Conservation (phyloP, 2,888 invertebrate species). For the Tricholauxania praeusta region DNA sequence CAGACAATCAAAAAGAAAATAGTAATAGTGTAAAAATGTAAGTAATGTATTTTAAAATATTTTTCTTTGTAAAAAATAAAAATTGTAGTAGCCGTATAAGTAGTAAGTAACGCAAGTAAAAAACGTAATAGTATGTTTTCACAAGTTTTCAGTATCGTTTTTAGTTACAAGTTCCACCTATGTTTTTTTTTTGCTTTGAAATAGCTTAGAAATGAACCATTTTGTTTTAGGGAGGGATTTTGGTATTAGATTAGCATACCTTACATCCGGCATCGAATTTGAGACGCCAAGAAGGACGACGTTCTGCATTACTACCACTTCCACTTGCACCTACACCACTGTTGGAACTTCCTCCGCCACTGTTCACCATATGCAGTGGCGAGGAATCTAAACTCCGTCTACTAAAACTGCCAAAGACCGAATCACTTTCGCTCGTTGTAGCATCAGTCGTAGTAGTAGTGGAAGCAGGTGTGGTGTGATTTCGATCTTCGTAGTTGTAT, state of each 20-base stretch:
- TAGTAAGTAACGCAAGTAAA: slow-evolving; percentile 14
- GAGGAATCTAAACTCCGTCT: slow-evolving; percentile 51
- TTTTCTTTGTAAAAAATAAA: slow-evolving; percentile 1
- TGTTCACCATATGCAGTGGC: slow-evolving; percentile 47
- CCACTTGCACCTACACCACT: slow-evolving; percentile 13
- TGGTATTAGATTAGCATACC: slow-evolving; percentile 71
- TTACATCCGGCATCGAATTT: slow-evolving; percentile 91
- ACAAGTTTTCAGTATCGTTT: background rate
- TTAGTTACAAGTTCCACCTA: slow-evolving; percentile 18
- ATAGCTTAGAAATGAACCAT: slow-evolving; percentile 36
- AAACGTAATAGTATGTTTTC: background rate
- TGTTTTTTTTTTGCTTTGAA: slow-evolving; percentile 9
- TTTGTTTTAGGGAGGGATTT: slow-evolving; percentile 40
- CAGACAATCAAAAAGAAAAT: too few relatives aligned
- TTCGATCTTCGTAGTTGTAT: slow-evolving; percentile 51
- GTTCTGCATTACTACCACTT: slow-evolving; percentile 70
- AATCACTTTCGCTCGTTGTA: slow-evolving; percentile 47
- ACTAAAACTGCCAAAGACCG: slow-evolving; percentile 48
- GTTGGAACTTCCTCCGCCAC: slow-evolving; percentile 34
- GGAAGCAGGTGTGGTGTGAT: slow-evolving; percentile 15
- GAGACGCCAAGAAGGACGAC: slow-evolving; percentile 92
- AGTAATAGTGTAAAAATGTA: too few relatives aligned
- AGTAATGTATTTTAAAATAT: too few relatives aligned
- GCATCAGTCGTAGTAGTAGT: slow-evolving; percentile 26
- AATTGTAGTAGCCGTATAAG: background rate